Percentiles rank a stretch among this genome's conserved stretches.
phyloP scores from a whole-genome alignment of 2,797 vertebrate species.

The Phaenicophaeus curvirostris region DNA sequence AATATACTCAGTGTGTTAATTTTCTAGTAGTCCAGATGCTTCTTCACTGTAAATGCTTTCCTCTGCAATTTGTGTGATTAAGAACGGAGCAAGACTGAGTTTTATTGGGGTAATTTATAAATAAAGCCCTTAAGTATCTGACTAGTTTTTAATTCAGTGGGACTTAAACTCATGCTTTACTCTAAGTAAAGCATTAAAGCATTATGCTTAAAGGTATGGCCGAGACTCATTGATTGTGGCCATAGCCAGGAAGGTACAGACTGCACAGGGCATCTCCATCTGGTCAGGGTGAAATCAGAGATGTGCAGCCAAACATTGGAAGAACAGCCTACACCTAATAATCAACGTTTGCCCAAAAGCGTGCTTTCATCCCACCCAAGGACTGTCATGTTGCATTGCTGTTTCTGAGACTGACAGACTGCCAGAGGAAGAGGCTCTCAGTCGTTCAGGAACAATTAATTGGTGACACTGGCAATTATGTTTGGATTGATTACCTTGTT shows the following conservation, averaged over 20 bases:
- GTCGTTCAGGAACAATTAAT: background rate
- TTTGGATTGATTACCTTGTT: conserved; percentile 11
- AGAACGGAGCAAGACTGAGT: background rate
- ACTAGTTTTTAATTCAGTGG: background rate
- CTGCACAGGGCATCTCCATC: background rate
- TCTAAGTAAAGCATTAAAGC: too few species aligned
- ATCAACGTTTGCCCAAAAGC: background rate
- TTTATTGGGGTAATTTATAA: background rate
- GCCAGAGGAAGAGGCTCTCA: background rate
- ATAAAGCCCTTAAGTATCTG: background rate
- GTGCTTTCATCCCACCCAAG: background rate
- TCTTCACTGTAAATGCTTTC: background rate
- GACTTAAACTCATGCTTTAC: background rate
- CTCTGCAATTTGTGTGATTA: background rate
- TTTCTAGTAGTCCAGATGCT: background rate
- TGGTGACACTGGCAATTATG: conserved; percentile 24
- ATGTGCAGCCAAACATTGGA: background rate
- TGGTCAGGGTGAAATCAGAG: background rate
- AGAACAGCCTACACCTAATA: background rate
- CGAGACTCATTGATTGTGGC: background rate
- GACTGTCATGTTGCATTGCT: background rate
- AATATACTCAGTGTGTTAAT: background rate
- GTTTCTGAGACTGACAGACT: background rate
- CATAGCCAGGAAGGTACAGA: background rate
- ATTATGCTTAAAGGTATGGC: background rate